Evolutionary conservation across 2,113 vertebrate species (phyloP), one percentile per base, ranked within the genome.

Genomic region (Odobenus rosmarus): DNA sequence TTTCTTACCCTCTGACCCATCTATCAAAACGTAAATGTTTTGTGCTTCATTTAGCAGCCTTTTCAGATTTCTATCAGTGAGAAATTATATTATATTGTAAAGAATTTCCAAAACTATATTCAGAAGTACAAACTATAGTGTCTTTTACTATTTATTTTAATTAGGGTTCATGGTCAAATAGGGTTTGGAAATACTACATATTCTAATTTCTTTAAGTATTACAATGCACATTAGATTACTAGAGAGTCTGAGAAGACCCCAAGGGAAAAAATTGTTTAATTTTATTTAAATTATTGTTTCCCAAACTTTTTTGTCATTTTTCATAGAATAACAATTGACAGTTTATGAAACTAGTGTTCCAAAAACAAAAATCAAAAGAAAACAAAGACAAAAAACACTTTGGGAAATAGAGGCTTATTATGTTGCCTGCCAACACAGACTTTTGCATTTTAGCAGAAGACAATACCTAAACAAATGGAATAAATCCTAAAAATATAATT

Each of bases 31-130:
- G 26, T 71, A 93, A 90, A 81, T 46, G 0, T 39, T 69, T 82
- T 74, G 7, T 28, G 33, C 1, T 88, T 23, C 53, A 59, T 89
- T 88, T 46, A 71, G 4, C 11, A 72, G 33, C 3, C 15, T 95
- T 92, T 83, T 83, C 42, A 93, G 71, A 18, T 93, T 95, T 95
- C 4, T 91, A 4, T 83, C 64, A 90, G 26, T 93, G 7, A 85
- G 11, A 92, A 87, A 83, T 72, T 84, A 61, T 15, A 57, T 31
- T 14, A 31, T 64, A 64, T 88, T 92, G 4, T 84, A 87, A 89
- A 26, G 12, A 80, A 67, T 87, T 90, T 96, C 61, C 31, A 90
- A 88, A 92, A 88, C 14, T 84, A 46, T 21, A 88, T 33, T 77
- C 42, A 53, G 31, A 77, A 88, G 6, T 89, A 82, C 11, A 46